phyloP scores from a whole-genome alignment of 2,888 invertebrate genomes.

The Orchesella flavescens region DNA sequence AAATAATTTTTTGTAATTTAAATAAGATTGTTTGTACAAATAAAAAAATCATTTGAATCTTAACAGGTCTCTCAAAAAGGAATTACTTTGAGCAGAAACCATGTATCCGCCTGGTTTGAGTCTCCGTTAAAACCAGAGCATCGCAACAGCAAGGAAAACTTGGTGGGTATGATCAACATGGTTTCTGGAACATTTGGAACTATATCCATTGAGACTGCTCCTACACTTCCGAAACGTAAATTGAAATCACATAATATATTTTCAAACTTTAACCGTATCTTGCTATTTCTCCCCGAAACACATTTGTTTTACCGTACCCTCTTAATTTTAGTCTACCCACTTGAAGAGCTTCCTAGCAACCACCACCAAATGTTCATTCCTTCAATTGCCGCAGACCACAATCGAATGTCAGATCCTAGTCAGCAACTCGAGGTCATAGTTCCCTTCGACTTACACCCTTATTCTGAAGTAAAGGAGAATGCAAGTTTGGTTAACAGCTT shows the following conservation, averaged over 20 bases:
- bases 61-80: too few relatives aligned
- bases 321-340: too few relatives aligned
- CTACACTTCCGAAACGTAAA: neutral
- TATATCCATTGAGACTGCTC: neutral
- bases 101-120: constrained; percentile 1
- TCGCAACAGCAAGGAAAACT: neutral
- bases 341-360: too few relatives aligned
- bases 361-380: neutral
- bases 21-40: too few relatives aligned
- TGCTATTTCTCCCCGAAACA: too few relatives aligned
- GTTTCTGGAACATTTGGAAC: neutral
- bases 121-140: neutral
- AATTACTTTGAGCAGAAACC: neutral
- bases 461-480: neutral
- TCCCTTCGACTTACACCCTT: neutral
- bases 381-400: neutral
- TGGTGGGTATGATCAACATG: constrained; percentile 4
- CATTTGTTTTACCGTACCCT: too few relatives aligned
- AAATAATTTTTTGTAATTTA: too few relatives aligned
- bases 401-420: neutral
- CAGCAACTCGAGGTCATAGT: neutral
- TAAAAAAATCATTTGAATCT: too few relatives aligned
- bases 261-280: neutral
- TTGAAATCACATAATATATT: neutral
- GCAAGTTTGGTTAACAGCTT: neutral